Evolutionary conservation across 2,113 vertebrate genomes (phyloP).

Genomic region (Trogon surrucura): DNA sequence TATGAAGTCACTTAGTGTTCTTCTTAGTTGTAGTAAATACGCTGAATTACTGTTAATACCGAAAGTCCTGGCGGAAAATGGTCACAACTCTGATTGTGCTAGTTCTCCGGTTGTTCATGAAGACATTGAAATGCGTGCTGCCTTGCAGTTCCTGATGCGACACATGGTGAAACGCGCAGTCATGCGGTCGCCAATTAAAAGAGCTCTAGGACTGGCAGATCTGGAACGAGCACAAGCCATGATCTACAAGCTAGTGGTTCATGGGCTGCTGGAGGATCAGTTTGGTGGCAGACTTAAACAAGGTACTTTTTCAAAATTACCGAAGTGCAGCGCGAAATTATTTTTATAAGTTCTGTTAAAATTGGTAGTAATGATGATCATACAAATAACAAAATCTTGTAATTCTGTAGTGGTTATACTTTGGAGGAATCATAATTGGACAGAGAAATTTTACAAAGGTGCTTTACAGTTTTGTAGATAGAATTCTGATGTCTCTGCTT

Average conservation of each 20-base stretch:
- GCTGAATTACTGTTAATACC: conserved; percentile 94
- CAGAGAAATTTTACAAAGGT: background rate
- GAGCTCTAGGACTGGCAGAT: conserved; percentile 90
- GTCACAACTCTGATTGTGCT: conserved; percentile 91
- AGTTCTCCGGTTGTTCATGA: conserved; percentile 87
- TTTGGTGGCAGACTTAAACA: conserved; percentile 83
- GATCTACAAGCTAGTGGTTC: conserved; percentile 96
- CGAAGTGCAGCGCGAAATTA: background rate
- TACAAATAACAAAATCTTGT: background rate
- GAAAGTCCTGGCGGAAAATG: conserved; percentile 89
- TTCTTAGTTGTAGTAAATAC: conserved; percentile 97
- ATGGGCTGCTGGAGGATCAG: conserved; percentile 91
- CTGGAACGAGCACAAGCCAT: conserved; percentile 94
- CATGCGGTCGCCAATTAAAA: conserved; percentile 95
- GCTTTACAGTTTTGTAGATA: background rate
- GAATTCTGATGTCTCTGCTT: background rate
- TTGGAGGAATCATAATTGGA: background rate
- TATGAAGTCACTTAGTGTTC: conserved; percentile 94
- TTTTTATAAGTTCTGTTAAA: background rate
- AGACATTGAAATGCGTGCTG: conserved; percentile 91
- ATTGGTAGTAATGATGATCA: background rate
- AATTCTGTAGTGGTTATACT: background rate
- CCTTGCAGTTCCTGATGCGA: conserved; percentile 95
- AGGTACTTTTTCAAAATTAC: conserved; percentile 72
- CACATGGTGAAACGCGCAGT: conserved; percentile 98